Evolutionary conservation across 2,797 vertebrate genomes (phyloP).

Genomic region (Rhinella marina): DNA sequence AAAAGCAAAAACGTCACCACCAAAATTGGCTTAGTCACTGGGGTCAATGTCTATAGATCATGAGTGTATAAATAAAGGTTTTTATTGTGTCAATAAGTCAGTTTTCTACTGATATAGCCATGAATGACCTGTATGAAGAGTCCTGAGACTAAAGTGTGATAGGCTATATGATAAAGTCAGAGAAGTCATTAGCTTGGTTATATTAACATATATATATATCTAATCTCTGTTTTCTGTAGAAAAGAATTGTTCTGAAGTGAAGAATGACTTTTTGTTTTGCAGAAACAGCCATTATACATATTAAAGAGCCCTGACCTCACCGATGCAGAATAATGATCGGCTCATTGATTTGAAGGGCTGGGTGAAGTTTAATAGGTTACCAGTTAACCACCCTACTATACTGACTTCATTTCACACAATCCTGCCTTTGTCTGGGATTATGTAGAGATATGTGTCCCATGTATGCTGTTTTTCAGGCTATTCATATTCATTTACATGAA

Average conservation of each 20-base stretch:
- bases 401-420: conserved; percentile 51
- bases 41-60: no score
- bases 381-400: conserved; percentile 46
- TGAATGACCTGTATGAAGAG: background rate
- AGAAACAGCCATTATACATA: conserved; percentile 12
- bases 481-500: background rate
- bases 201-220: background rate
- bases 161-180: background rate
- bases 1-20: no score
- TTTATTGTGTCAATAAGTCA: no score
- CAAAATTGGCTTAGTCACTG: no score
- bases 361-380: conserved; percentile 53
- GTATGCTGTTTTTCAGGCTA: background rate
- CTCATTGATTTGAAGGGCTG: conserved; percentile 35
- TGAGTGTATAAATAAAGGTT: no score
- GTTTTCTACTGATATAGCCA: background rate
- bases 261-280: conserved; percentile 26
- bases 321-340: conserved; percentile 44
- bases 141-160: background rate
- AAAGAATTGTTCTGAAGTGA: background rate
- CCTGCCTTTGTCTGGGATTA: conserved; percentile 35
- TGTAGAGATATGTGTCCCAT: conserved; percentile 4
- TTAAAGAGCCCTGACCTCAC: conserved; percentile 29
- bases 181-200: background rate
- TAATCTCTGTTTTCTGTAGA: background rate